Evolutionary conservation across 2,888 invertebrate species (phyloP).

Genomic region (Scaptomyza parva): DNA sequence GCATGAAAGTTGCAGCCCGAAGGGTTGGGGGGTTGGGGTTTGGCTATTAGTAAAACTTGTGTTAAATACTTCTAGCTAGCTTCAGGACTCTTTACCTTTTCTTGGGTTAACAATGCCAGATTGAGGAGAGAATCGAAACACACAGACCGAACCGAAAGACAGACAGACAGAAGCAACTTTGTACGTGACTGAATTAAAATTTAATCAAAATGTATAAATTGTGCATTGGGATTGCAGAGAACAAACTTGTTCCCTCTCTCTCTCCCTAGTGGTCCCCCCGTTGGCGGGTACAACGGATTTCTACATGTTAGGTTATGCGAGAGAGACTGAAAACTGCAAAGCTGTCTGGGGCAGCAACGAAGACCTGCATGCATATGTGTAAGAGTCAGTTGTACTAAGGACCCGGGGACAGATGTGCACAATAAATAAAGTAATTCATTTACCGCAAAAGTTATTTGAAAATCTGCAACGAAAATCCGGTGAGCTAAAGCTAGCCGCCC

Average conservation of each 20-base stretch:
- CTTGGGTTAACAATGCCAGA: slow-evolving; percentile 28
- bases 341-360: slow-evolving; percentile 16
- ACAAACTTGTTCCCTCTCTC: not conserved
- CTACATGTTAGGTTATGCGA: not conserved
- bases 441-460: slow-evolving; percentile 75
- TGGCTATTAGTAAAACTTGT: slow-evolving; percentile 71
- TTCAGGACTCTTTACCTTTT: slow-evolving; percentile 10
- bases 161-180: slow-evolving; percentile 22
- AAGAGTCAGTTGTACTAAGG: slow-evolving; percentile 27
- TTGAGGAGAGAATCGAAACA: slow-evolving; percentile 49
- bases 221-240: slow-evolving; percentile 33
- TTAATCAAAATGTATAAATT: slow-evolving; percentile 81
- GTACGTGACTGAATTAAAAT: slow-evolving; percentile 82
- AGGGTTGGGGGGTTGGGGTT: no score
- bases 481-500: slow-evolving; percentile 36
- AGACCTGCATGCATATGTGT: slow-evolving; percentile 58
- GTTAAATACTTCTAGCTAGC: slow-evolving; percentile 68
- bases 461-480: slow-evolving; percentile 62
- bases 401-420: slow-evolving; percentile 64
- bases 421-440: slow-evolving; percentile 80
- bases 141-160: slow-evolving; percentile 12
- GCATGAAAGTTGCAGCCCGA: slow-evolving; percentile 17
- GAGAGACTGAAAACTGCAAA: slow-evolving; percentile 37
- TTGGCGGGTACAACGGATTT: no score
- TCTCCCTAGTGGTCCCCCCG: not conserved